Evolutionary conservation across 2,888 invertebrate species (phyloP).

Genomic region (Gortyna flavago): DNA sequence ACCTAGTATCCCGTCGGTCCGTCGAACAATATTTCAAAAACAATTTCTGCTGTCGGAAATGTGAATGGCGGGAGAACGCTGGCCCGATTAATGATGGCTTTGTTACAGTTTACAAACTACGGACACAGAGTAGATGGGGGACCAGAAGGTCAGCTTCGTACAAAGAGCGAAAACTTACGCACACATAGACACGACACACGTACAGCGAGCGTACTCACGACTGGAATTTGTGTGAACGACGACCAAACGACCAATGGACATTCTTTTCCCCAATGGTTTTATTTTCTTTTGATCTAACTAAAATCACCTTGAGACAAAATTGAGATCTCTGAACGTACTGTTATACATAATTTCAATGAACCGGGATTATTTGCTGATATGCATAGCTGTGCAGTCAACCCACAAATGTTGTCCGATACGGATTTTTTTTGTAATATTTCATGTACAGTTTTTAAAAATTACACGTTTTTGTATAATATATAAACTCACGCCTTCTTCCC

Average conservation of each 20-base stretch:
- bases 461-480: neutral
- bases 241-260: neutral
- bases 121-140: neutral
- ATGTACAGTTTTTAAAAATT: neutral
- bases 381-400: too few species aligned
- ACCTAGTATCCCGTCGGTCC: conserved; percentile 50
- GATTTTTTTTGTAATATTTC: neutral
- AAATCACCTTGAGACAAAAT: neutral
- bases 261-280: neutral
- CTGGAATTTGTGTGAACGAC: neutral
- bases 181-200: too few species aligned
- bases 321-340: neutral
- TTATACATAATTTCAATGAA: neutral
- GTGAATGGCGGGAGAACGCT: conserved; percentile 68
- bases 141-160: conserved; percentile 10
- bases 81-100: conserved; percentile 72
- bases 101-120: conserved; percentile 61
- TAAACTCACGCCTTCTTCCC: neutral
- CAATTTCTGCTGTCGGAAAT: conserved; percentile 74
- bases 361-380: neutral
- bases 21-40: conserved; percentile 71
- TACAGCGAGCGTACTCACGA: too few species aligned
- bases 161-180: neutral
- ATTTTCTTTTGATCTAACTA: neutral
- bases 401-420: neutral